Evolutionary conservation across 1,140 invertebrate genomes (phyloP).

Genomic region (Cardiocondyla obscurior): DNA sequence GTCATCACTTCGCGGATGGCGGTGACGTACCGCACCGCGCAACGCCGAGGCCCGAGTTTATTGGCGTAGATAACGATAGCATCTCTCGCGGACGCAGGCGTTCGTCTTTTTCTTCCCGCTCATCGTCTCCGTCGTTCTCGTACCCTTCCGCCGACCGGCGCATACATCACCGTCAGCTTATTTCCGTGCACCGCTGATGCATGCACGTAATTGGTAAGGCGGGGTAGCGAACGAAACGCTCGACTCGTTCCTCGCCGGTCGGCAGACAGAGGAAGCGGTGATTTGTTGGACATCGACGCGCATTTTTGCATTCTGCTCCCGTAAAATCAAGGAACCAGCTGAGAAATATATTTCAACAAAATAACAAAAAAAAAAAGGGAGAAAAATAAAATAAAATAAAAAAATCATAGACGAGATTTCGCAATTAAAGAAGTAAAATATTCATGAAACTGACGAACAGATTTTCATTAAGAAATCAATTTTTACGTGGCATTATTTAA

Average conservation of each 20-base stretch:
- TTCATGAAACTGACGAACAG: no score
- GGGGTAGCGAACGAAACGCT: constrained; percentile 64
- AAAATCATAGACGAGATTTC: background rate
- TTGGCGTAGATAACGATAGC: constrained; percentile 82
- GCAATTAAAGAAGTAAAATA: no score
- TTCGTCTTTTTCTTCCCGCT: constrained; percentile 30
- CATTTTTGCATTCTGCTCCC: constrained; percentile 34
- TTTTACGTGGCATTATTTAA: background rate
- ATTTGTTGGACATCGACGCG: constrained; percentile 51
- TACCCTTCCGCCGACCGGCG: constrained; percentile 61
- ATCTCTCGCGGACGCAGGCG: constrained; percentile 74
- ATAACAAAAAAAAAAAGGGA: no score
- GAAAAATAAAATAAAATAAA: no score
- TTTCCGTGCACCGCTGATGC: constrained; percentile 79
- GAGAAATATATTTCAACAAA: background rate
- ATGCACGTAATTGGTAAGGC: constrained; percentile 82
- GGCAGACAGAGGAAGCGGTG: background rate
- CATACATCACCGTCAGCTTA: constrained; percentile 82
- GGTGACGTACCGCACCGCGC: constrained; percentile 72
- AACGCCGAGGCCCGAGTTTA: constrained; percentile 75
- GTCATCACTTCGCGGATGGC: constrained; percentile 61
- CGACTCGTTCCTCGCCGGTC: constrained; percentile 57
- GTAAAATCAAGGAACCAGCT: background rate
- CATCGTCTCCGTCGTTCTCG: constrained; percentile 28
- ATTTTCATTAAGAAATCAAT: no score